A percentile compares a stretch with the other conserved stretches of the same genome.
Evolutionary conservation across 2,888 invertebrate genomes (phyloP).

Genomic region (Anodontia alba): DNA sequence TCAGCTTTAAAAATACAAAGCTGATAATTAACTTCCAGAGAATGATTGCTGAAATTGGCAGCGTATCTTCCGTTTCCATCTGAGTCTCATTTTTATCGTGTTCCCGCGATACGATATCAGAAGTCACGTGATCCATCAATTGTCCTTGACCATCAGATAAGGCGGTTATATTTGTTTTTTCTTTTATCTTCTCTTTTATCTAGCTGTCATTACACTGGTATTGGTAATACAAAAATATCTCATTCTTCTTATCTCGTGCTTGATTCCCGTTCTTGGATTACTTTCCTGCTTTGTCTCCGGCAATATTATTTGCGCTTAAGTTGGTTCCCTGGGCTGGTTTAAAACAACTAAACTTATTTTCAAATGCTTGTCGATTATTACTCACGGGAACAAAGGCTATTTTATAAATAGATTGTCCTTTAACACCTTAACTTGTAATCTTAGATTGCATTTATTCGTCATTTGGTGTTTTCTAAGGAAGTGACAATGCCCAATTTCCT

Average conservation of each 20-base stretch:
- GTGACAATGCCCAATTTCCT: too few relatives aligned
- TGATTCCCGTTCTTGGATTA: background rate
- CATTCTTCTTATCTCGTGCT: conserved; percentile 4
- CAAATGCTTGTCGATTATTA: too few relatives aligned
- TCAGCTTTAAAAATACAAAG: conserved; percentile 14
- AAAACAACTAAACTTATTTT: too few relatives aligned
- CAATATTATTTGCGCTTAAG: background rate
- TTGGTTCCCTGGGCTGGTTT: too few relatives aligned
- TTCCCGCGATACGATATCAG: conserved; percentile 6
- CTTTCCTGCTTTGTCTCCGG: background rate
- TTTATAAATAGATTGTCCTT: too few relatives aligned
- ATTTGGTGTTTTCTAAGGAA: too few relatives aligned
- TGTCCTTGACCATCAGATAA: conserved; percentile 21
- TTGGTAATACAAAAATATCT: conserved; percentile 15
- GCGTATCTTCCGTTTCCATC: background rate
- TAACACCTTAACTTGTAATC: too few relatives aligned
- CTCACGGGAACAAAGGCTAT: too few relatives aligned
- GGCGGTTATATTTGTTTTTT: conserved; percentile 17
- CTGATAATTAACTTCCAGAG: conserved; percentile 19
- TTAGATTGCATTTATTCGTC: too few relatives aligned
- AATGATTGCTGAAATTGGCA: conserved; percentile 14
- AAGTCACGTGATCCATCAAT: conserved; percentile 18
- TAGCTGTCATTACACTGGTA: conserved; percentile 8
- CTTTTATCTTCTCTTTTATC: conserved; percentile 13
- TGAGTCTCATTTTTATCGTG: conserved; percentile 2